phyloP scores from a whole-genome alignment of 2,888 invertebrate species.

The Hydraecia micacea region DNA sequence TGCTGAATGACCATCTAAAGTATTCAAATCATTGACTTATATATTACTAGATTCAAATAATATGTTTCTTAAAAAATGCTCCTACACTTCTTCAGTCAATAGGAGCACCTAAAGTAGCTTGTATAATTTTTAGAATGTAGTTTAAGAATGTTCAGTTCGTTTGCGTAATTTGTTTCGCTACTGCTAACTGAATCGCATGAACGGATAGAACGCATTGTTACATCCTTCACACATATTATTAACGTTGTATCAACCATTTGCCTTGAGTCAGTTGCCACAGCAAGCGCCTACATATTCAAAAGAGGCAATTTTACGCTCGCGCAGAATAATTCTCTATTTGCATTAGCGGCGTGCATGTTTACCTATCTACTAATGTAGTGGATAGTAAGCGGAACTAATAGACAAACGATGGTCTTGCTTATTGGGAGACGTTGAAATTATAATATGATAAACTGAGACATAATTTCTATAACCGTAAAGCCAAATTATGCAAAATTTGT shows the following conservation, averaged over 20 bases:
- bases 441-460: background rate
- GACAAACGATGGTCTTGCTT: constrained; percentile 27
- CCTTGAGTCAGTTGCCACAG: constrained; percentile 33
- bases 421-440: constrained; percentile 7
- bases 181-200: constrained; percentile 29
- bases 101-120: background rate
- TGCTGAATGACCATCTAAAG: background rate
- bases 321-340: constrained; percentile 37
- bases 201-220: constrained; percentile 25
- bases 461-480: background rate
- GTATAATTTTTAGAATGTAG: background rate
- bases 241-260: constrained; percentile 32
- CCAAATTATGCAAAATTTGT: background rate
- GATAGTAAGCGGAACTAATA: constrained; percentile 4
- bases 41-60: too few species aligned
- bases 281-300: constrained; percentile 37
- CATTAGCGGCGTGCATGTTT: constrained; percentile 10
- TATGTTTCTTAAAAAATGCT: too few species aligned
- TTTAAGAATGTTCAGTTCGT: constrained; percentile 12
- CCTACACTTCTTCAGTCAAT: background rate
- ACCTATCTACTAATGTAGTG: too few species aligned
- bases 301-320: constrained; percentile 39
- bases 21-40: too few species aligned
- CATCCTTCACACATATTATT: constrained; percentile 43
- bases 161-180: constrained; percentile 39